Evolutionary conservation across 2,888 invertebrate species (phyloP), one percentile per base, ranked within the genome.

Genomic region (Chymomyza fuscimana): DNA sequence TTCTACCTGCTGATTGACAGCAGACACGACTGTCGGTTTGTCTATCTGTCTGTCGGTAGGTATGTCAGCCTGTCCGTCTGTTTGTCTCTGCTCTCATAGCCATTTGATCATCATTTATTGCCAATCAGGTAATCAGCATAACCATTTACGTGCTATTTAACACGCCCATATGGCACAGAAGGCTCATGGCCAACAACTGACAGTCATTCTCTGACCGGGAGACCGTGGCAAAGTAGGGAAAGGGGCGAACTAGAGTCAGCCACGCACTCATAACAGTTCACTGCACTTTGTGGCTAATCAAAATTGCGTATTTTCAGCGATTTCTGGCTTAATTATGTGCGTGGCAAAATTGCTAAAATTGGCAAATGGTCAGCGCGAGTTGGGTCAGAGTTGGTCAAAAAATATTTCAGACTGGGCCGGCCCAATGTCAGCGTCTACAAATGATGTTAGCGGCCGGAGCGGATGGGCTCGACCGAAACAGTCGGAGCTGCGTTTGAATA

Each of bases 251-350:
- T 6, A 32, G 32, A 32, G 6, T 32, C 16, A 19, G 52, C 16
- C 16, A 19, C 52, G 52, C 69, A 68, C 63, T 61, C 67, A 68
- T 69, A 70, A 80, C 82, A 72, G 67, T 63, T 67, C 67, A 70
- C 72, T 82, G 85, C 85, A 86, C 70, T 84, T 73, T 69, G 64
- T 70, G 74, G 69, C 74, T 69, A 78, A 80, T 80, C 72, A 67
- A 72, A 77, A 80, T 75, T 80, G 74, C 77, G 87, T 73, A 74
- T 76, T 73, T 82, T 75, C 72, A 65, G 54, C 73, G 58, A 73
- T 69, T 74, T 63, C 63, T 67, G 32, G 50, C 71, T 61, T 73
- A 82, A 80, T 78, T 85, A 80, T 77, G 68, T 75, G 69, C 51
- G 12, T 58, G 19, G 54, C 58, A 22, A 58, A 46, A 58, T 29